These are phyloP conservation scores for Oscheius sp. DNA, from an alignment of 2,888 invertebrate genomes.

Conservation along the genomic window DNA sequence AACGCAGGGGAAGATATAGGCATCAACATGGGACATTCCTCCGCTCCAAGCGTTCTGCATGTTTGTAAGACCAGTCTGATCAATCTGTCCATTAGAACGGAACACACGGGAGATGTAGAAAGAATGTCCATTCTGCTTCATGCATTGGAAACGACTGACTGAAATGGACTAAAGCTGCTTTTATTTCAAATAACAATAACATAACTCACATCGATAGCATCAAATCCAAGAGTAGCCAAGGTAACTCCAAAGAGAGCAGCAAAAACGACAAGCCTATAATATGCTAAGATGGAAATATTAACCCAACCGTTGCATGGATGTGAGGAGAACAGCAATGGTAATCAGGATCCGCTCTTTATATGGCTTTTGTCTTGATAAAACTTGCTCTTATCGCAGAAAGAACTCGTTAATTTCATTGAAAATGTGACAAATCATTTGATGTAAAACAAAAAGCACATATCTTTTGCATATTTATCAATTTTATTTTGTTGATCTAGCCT, in stretches of 20 bases:
- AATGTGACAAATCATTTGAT: too few species aligned
- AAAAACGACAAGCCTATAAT: not conserved
- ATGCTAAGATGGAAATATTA: not conserved
- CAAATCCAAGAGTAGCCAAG: constrained; percentile 29
- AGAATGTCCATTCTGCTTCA: constrained; percentile 33
- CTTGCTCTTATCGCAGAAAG: too few species aligned
- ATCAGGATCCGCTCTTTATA: not conserved
- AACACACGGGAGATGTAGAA: constrained; percentile 44
- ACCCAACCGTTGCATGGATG: not conserved
- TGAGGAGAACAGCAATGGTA: not conserved
- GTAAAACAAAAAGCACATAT: too few species aligned
- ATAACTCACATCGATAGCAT: constrained; percentile 28
- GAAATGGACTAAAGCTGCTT: constrained; percentile 28
- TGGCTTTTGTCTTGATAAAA: not conserved
- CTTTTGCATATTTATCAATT: too few species aligned
- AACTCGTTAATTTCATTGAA: too few species aligned
- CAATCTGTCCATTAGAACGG: constrained; percentile 33
- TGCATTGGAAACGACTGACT: constrained; percentile 32
- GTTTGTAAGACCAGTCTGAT: constrained; percentile 36
- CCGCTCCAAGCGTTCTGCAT: constrained; percentile 42
- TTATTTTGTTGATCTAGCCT: too few species aligned
- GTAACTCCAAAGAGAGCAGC: constrained; percentile 3
- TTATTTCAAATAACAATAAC: not conserved
- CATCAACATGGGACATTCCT: constrained; percentile 42
- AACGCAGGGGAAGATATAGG: constrained; percentile 49